Evolutionary conservation across 2,113 vertebrate species (phyloP), one percentile per base, ranked within the genome.

Genomic region (Passer montanus): DNA sequence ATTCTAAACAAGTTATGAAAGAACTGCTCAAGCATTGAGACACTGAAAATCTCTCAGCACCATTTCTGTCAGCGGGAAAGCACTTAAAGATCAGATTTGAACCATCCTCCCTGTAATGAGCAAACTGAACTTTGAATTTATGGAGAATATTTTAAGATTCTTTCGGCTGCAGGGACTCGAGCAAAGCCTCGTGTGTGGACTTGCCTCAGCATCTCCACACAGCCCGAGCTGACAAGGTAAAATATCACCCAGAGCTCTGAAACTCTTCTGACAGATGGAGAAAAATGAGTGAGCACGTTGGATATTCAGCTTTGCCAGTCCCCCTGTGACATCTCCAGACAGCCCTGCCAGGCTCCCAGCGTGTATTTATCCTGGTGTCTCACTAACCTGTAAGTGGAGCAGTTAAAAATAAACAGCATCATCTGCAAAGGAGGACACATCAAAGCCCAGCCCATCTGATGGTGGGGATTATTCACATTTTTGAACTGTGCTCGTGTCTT

Each of bases 41-140:
- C 68, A 15, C 89, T 47, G 91, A 63, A 77, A 70, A 89, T 92
- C 94, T 93, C 94, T 94, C 95, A 90, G 23, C 90, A 81, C 55
- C 88, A 3, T 43, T 88, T 92, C 92, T 75, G 80, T 93, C 94
- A 95, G 88, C 46, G 1, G n/a, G 55, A 66, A 68, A 93, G 43
- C 47, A 31, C 83, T 77, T 13, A 59, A 39, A 89, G 81, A n/a
- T 50, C 50, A 81, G 55, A 33, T 55, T 31, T 55, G 79, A 93
- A 43, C 83, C 83, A 59, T 80, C 47, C 75, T 92, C 39, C 92
- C 64, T 1, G 0, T 67, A 83, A 92, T 23, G 60, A 94, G 83
- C 72, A 35, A 66, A 17, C 9, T 37, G 76, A 94, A 84, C 92
- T 81, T 63, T 74, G 92, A 88, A 88, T 88, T 73, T 44, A 41